These are phyloP conservation scores for Aproaerema taeniolella DNA, from an alignment of 2,888 invertebrate genomes.

Conservation along the genomic window DNA sequence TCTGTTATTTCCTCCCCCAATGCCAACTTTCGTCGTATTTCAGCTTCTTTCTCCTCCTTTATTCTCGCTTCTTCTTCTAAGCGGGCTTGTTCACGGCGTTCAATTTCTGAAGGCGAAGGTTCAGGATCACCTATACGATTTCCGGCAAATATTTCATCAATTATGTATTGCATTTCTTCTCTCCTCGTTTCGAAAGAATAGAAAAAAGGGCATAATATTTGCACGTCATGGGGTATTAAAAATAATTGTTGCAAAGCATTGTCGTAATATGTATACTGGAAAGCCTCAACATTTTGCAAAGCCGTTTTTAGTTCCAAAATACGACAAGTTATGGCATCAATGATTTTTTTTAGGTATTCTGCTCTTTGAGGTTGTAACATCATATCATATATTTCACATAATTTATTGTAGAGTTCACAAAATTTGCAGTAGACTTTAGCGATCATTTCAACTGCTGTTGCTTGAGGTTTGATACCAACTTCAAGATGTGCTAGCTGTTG, in stretches of 20 bases:
- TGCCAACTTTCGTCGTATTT: slow-evolving; percentile 39
- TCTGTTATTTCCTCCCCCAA: slow-evolving; percentile 42
- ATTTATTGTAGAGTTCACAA: slow-evolving; percentile 69
- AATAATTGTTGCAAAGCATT: slow-evolving; percentile 82
- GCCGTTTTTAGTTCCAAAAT: slow-evolving; percentile 77
- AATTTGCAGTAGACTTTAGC: slow-evolving; percentile 73
- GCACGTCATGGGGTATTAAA: slow-evolving; percentile 81
- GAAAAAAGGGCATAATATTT: slow-evolving; percentile 79
- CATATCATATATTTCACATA: slow-evolving; percentile 79
- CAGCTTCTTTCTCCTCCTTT: slow-evolving; percentile 44
- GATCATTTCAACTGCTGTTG: slow-evolving; percentile 64
- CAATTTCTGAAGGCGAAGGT: slow-evolving; percentile 52
- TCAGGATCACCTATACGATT: slow-evolving; percentile 56
- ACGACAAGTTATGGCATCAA: slow-evolving; percentile 77
- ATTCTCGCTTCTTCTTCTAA: slow-evolving; percentile 41
- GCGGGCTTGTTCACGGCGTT: slow-evolving; percentile 40
- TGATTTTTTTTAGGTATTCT: slow-evolving; percentile 70
- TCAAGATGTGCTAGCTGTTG: slow-evolving; percentile 43
- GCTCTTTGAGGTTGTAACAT: slow-evolving; percentile 80
- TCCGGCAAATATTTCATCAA: slow-evolving; percentile 60
- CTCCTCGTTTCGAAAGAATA: slow-evolving; percentile 76
- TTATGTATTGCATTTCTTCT: slow-evolving; percentile 63
- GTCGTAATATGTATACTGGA: slow-evolving; percentile 84
- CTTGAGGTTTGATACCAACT: slow-evolving; percentile 62
- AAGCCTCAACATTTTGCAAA: slow-evolving; percentile 74